These are phyloP conservation scores for Vidua macroura DNA, from an alignment of 2,113 vertebrate genomes.

Conservation along the genomic window DNA sequence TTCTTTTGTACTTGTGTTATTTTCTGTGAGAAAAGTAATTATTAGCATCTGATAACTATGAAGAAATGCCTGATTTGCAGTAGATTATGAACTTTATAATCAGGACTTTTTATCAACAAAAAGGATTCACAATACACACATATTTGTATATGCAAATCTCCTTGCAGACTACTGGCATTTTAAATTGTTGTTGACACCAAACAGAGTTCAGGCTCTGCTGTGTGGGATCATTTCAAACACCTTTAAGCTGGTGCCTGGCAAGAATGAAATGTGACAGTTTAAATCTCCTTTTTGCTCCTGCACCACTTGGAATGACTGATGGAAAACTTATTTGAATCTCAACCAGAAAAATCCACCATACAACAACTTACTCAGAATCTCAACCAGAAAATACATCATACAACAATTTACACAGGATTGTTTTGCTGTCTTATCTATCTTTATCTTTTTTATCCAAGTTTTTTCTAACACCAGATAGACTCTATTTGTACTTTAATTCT, in stretches of 20 bases:
- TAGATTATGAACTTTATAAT: slow-evolving; percentile 26
- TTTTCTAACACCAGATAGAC: background rate
- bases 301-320: background rate
- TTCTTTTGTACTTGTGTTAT: slow-evolving; percentile 35
- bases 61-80: slow-evolving; percentile 28
- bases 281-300: slow-evolving; percentile 1
- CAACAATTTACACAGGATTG: background rate
- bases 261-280: slow-evolving; percentile 27
- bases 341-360: background rate
- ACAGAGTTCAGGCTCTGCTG: slow-evolving; percentile 38
- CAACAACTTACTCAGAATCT: background rate
- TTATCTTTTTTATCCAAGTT: background rate
- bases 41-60: slow-evolving; percentile 34
- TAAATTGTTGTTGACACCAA: slow-evolving; percentile 26
- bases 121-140: slow-evolving; percentile 11
- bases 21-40: slow-evolving; percentile 37
- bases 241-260: slow-evolving; percentile 17
- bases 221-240: slow-evolving; percentile 40
- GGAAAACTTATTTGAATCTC: background rate
- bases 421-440: background rate
- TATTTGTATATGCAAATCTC: slow-evolving; percentile 36
- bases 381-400: background rate
- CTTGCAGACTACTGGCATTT: slow-evolving; percentile 10
- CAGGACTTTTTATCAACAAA: slow-evolving; percentile 30
- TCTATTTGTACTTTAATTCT: background rate